Evolutionary conservation across 2,113 vertebrate species (phyloP).

Genomic region (Pagrus major): DNA sequence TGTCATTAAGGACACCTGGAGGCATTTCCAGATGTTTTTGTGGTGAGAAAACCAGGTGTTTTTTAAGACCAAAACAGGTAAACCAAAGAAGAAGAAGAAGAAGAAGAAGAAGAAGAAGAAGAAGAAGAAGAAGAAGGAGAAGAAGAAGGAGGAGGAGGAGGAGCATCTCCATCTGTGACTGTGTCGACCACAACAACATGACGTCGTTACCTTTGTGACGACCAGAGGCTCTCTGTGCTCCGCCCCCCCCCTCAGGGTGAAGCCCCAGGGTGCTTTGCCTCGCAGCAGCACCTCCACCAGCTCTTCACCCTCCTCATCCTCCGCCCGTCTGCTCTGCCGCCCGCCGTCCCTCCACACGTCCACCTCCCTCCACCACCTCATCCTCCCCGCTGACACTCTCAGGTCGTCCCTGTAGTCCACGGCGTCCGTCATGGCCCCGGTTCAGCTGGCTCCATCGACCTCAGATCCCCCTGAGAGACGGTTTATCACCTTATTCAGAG

Average conservation of each 20-base stretch:
- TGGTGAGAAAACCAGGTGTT: no score
- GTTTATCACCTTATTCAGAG: neutral
- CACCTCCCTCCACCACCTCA: constrained; percentile 54
- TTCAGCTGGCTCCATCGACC: constrained; percentile 31
- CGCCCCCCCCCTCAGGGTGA: constrained; percentile 90
- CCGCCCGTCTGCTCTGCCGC: neutral
- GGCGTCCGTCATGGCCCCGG: constrained; percentile 42
- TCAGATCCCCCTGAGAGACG: neutral
- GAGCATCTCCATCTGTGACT: no score
- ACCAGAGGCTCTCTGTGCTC: constrained; percentile 91
- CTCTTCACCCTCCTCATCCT: constrained; percentile 13
- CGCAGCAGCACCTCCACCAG: constrained; percentile 69
- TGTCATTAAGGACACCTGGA: no score
- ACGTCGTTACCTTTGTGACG: constrained; percentile 89
- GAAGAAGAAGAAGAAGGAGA: no score
- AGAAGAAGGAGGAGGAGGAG: no score
- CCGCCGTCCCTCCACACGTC: constrained; percentile 6
- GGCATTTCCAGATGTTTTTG: no score
- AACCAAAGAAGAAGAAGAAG: no score
- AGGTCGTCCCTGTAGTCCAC: constrained; percentile 40
- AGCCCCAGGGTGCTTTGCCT: constrained; percentile 90
- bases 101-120: no score
- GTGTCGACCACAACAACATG: no score
- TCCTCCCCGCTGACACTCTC: constrained; percentile 36
- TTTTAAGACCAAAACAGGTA: no score